Conservation (phyloP, 2,113 vertebrate species). For the Gymnogyps californianus region DNA sequence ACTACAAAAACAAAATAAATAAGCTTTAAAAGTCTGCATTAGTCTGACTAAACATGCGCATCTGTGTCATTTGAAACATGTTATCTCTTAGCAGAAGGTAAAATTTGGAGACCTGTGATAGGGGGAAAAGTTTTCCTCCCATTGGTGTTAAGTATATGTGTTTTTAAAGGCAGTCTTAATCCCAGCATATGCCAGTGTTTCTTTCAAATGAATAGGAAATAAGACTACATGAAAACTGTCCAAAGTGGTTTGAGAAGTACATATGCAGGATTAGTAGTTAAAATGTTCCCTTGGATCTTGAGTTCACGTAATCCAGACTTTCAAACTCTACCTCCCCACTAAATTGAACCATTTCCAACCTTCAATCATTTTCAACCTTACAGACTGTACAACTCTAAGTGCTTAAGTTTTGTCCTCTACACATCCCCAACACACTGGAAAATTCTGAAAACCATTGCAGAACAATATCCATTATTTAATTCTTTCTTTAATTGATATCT, state of each 20-base stretch:
- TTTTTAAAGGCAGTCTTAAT: background rate
- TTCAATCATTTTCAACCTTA: background rate
- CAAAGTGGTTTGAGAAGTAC: background rate
- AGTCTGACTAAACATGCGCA: background rate
- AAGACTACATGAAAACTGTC: background rate
- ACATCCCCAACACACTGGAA: background rate
- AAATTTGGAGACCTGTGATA: background rate
- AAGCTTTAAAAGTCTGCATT: background rate
- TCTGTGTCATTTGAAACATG: background rate
- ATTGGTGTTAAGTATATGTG: background rate
- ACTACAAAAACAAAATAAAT: background rate
- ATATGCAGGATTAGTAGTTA: background rate
- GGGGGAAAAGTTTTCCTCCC: background rate
- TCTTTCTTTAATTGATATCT: background rate
- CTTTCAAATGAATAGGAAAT: background rate
- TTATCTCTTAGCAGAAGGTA: background rate
- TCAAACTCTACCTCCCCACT: background rate
- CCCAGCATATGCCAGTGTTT: background rate
- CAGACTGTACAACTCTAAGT: background rate
- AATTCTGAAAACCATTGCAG: background rate
- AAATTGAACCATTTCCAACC: background rate
- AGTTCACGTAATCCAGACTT: fast-evolving
- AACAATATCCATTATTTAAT: background rate
- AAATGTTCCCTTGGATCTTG: background rate
- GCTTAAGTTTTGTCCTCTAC: background rate